Base-by-base conservation (phyloP, 2,113 vertebrate genomes). In the Plectropomus leopardus region DNA sequence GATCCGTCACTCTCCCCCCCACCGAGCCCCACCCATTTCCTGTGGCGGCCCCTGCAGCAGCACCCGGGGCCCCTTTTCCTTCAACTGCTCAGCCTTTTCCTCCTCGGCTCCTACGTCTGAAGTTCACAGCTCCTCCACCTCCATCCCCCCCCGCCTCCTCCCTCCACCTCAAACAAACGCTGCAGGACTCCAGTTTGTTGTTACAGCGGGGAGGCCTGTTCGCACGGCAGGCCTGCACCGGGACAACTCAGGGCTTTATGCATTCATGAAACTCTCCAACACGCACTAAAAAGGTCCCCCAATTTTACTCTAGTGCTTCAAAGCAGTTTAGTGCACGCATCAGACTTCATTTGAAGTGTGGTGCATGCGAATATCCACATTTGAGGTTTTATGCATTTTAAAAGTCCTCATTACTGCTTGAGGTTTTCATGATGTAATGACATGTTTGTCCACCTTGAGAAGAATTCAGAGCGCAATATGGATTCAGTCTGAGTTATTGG, bases 1-100 rank as follows among this genome's bases (percentile, higher is more conserved):
- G 53, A 60, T 65, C 75, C 42, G 10, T 72, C 53, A 11, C 64
- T 17, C 24, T 67, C 58, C 53, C 58, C 71, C 59, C 30, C 47
- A 23, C 48, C 0, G 47, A 60, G 73, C 80, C 66, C 72, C 80
- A 47, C 84, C 84, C 76, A 50, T 83, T 90, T 91, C 90, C 87
- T 88, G 83, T 78, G 42, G 82, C 14, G 48, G 80, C 77, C 82
- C 68, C 86, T 78, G 72, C 69, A 61, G 76, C 76, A 86, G 80
- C n/a, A n/a, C 80, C 73, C 21, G 82, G 88, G 80, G 60, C 63
- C 71, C 72, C 74, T 76, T 72, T 90, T 87, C 85, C 86, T 90
- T 47, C 59, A 36, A 79, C 84, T 77, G 84, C 89, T 86, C 32
- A 5, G 44, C 40, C 63, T 64, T 72, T 86, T 88, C 82, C 81